phyloP scores from a whole-genome alignment of 37 sponge, comb jelly and placozoan genomes.

The Oopsacas minuta region DNA sequence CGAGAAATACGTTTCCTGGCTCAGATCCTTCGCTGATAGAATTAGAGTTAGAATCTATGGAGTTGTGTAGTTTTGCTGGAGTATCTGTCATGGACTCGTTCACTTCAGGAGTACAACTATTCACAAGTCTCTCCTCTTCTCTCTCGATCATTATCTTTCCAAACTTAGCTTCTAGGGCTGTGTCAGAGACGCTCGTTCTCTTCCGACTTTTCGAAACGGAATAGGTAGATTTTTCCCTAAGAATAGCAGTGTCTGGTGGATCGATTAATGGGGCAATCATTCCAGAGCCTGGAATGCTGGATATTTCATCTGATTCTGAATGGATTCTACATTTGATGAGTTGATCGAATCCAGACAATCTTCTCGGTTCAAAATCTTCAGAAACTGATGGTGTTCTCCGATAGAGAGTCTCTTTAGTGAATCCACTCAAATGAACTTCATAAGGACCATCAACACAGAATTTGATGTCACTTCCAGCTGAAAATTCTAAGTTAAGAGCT shows the following conservation, averaged over 20 bases:
- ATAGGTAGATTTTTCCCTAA: neutral
- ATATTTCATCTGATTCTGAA: neutral
- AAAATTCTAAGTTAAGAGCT: neutral
- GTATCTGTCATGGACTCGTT: neutral
- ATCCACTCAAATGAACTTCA: slow-evolving; percentile 13
- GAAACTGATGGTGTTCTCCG: neutral
- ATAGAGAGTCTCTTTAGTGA: neutral
- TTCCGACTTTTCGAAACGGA: neutral
- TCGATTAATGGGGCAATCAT: neutral
- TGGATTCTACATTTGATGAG: neutral
- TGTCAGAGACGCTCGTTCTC: neutral
- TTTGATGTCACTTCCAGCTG: neutral
- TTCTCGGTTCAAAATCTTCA: neutral
- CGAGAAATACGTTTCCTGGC: neutral
- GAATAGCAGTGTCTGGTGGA: neutral
- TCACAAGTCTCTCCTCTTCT: neutral
- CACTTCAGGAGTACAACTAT: neutral
- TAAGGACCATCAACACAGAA: neutral
- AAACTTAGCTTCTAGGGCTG: neutral
- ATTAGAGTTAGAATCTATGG: neutral
- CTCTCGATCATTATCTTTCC: slow-evolving; percentile 17
- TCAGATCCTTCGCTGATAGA: neutral
- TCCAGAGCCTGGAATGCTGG: neutral
- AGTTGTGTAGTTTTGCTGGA: neutral
- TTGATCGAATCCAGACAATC: neutral